Conservation (phyloP, 2,113 vertebrate genomes). For the Aramus guarauna region DNA sequence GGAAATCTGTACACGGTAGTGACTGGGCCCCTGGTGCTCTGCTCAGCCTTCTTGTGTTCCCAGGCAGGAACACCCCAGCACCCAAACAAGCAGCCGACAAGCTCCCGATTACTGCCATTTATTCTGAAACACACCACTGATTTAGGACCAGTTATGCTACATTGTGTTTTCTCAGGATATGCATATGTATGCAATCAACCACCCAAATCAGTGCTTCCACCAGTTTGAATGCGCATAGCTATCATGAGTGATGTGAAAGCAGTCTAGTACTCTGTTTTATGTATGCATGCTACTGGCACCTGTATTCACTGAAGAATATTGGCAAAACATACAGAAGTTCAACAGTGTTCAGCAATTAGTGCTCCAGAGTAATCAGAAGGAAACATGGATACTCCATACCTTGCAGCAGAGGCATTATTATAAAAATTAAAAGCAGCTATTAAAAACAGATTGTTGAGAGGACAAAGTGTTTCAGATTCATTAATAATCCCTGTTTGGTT, state of each 20-base stretch:
- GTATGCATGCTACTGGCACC: background rate
- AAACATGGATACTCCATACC: background rate
- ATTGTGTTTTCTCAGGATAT: background rate
- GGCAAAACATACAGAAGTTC: background rate
- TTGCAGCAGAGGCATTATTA: background rate
- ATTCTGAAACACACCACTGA: background rate
- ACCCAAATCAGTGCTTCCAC: background rate
- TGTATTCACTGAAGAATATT: background rate
- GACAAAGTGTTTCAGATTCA: background rate
- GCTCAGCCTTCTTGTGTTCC: background rate
- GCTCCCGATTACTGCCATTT: background rate
- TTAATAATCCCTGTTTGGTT: background rate
- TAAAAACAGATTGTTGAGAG: background rate
- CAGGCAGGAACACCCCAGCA: background rate
- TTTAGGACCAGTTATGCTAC: constrained; percentile 11
- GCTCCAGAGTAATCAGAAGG: background rate
- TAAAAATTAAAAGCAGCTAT: background rate
- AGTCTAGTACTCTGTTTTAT: background rate
- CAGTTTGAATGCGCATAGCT: background rate
- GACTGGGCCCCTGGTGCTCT: background rate
- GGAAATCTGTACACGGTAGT: background rate
- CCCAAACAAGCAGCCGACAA: background rate
- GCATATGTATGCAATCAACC: background rate
- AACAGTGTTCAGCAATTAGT: background rate
- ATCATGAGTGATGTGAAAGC: background rate